Base-by-base conservation (phyloP, 2,888 invertebrate species). In the Hypselothyrea guttata region DNA sequence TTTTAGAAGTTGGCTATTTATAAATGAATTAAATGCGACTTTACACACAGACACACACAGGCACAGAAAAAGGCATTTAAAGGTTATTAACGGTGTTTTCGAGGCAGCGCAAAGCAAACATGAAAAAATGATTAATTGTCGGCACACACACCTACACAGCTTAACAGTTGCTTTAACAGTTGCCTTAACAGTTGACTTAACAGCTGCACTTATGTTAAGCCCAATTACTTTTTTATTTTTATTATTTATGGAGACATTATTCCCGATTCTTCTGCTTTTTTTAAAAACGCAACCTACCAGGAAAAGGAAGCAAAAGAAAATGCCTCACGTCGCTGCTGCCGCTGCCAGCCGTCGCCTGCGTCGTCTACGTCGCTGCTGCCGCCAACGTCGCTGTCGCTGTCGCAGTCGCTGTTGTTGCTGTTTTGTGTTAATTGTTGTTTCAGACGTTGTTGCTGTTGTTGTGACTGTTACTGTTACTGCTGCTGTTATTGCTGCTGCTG, bases 81-180 rank as follows among this genome's bases (percentile, higher is more conserved):
- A 72, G 76, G 76, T 76, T 83, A 79, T 69, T 63, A 75, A 52
- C 47, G 48, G 64, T 52, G 40, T 75, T 75, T 51, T 35, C 31
- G 28, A 53, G 46, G n/a, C 40, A 52, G 51, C 59, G 53, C 53
- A 54, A 58, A 54, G 53, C 56, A 66, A 64, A 59, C 51, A 41
- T 22, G 41, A 40, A 47, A 53, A 11, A 66, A 72, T 79, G 73
- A 83, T 83, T 69, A 69, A 76, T 83, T 71, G 71, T 57, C 46
- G 45, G 30, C 22, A 35, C 33, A 46, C 38, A 51, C 38, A 41
- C 44, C 22, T 22, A n/a, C 22, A 16, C 28, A 35, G 7, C 7
- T 72, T 67, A n/a, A 45, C 7, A 38, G 13, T 22, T 7, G 63
- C 45, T n/a, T n/a, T n/a, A n/a, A n/a, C n/a, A n/a, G n/a, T n/a